Base-by-base conservation (phyloP, 1,140 invertebrate species). In the Drosophila takahashii region DNA sequence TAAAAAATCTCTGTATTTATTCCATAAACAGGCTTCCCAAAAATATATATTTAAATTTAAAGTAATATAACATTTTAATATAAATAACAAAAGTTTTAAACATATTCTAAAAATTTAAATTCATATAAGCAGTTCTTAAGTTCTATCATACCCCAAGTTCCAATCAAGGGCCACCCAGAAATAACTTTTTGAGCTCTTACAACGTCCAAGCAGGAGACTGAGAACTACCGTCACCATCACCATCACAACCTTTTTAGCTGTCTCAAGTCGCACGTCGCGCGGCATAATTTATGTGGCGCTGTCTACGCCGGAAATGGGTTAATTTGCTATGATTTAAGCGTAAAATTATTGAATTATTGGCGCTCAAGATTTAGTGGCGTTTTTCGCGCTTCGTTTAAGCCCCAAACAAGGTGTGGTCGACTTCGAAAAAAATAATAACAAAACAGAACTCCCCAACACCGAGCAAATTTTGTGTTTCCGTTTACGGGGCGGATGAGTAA, bases 321-420 rank as follows among this genome's bases (percentile, higher is more conserved):
- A 89, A 89, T 89, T 89, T 89, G 84, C 84, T 89, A 89, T 89
- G 84, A 89, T 80, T 89, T 89, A 89, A 89, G 85, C 84, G 80
- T 89, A 80, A 89, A 89, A 89, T 89, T 89, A 89, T 89, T 89
- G 84, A 89, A 89, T 89, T 89, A 89, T 89, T 89, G 84, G 84
- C 67, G 57, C 67, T 70, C 54, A 77, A 67, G 84, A 89, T 71
- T 83, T 77, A 79, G 61, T 79, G 72, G 64, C 52, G 37, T 51
- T 87, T 79, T 79, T 70, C 67, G 64, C 74, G 78, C 65, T 75
- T 66, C 50, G 57, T n/a, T 86, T 78, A 60, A 70, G 29, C 41
- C 18, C 37, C 57, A 34, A 41, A 50, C 39, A 69, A 81, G 81
- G 81, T 87, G 75, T 53, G 57, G 66, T 47, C 10, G 3, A 39